A percentile compares a stretch with the other conserved stretches of the same genome.
These are phyloP conservation scores for Belonocnema kinseyi DNA, from an alignment of 1,140 invertebrate genomes.

Conservation along the genomic window DNA sequence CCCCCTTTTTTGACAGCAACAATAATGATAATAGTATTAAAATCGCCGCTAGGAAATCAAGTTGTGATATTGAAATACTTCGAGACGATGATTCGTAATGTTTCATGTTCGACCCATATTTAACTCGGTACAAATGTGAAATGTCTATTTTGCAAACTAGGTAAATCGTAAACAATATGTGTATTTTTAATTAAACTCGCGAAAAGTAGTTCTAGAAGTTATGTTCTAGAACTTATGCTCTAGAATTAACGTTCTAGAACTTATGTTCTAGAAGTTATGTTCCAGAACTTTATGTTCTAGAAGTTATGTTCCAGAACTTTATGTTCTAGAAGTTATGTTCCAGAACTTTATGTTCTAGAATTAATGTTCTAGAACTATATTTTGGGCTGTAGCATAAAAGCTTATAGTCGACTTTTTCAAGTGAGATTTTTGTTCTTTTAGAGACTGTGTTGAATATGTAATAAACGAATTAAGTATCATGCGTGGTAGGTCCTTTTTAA, in stretches of 20 bases:
- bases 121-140: not conserved
- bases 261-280: too few species aligned
- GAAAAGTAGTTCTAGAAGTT: not conserved
- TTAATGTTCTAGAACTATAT: too few species aligned
- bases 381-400: not conserved
- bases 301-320: too few species aligned
- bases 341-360: too few species aligned
- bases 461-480: too few species aligned
- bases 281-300: too few species aligned
- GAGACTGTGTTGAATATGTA: too few species aligned
- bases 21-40: constrained; percentile 26
- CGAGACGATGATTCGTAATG: not conserved
- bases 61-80: constrained; percentile 33
- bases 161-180: not conserved
- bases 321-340: too few species aligned
- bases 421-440: not conserved
- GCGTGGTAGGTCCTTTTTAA: too few species aligned
- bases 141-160: not conserved
- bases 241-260: too few species aligned
- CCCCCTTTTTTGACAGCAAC: not conserved
- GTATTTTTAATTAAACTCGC: not conserved
- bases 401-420: not conserved
- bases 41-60: constrained; percentile 16
- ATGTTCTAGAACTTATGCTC: too few species aligned
- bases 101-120: not conserved